phyloP scores from a whole-genome alignment of 2,113 vertebrate genomes.

The Oryzias celebensis region DNA sequence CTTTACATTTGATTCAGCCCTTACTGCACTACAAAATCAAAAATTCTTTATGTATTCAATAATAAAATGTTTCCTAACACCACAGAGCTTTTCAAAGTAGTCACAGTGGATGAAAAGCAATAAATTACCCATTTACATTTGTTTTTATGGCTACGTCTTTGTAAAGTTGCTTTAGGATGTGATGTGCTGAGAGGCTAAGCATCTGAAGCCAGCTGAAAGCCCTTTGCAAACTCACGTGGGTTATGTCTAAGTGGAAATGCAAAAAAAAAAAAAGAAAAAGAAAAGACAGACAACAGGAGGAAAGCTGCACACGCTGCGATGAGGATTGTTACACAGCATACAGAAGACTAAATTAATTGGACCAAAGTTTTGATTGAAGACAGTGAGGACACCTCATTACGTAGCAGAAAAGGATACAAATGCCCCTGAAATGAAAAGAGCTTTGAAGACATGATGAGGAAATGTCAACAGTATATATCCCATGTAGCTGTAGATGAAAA shows the following conservation, averaged over 20 bases:
- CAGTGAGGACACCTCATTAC: constrained; percentile 14
- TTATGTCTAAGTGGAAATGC: constrained; percentile 13
- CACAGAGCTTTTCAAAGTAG: constrained; percentile 34
- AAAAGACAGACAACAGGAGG: background rate
- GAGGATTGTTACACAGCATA: constrained; percentile 1
- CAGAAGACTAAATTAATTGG: constrained; percentile 4
- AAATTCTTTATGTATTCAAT: constrained; percentile 29
- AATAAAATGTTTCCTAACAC: constrained; percentile 22
- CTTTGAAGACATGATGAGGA: constrained; percentile 83
- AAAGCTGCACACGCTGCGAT: background rate
- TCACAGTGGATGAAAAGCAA: constrained; percentile 27
- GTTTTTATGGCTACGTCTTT: constrained; percentile 4
- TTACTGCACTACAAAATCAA: constrained; percentile 28
- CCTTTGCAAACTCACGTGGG: constrained; percentile 14
- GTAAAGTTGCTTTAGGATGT: constrained; percentile 33
- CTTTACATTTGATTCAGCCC: constrained; percentile 13
- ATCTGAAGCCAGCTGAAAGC: constrained; percentile 8
- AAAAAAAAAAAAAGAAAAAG: background rate
- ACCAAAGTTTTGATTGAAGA: constrained; percentile 1
- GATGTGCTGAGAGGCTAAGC: constrained; percentile 45
- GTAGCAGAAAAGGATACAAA: constrained; percentile 84
- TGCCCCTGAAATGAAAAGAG: constrained; percentile 82
- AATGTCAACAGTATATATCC: constrained; percentile 83
- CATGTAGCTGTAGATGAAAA: constrained; percentile 89
- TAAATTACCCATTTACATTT: constrained; percentile 39